These are phyloP conservation scores for Ptyas mucosa DNA, from an alignment of 2,113 vertebrate species.

Conservation along the genomic window DNA sequence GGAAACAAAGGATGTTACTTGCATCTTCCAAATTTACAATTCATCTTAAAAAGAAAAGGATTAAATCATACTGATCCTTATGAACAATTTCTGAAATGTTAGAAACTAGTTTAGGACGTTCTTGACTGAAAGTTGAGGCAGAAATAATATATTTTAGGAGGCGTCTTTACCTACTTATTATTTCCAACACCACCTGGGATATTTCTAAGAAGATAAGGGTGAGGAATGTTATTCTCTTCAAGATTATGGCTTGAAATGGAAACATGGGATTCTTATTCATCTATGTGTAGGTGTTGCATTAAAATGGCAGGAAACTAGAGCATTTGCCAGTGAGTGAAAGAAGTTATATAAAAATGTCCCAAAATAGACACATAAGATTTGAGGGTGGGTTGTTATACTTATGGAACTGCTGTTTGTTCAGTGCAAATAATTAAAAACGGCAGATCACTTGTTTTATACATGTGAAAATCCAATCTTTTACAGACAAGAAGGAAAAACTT, in stretches of 20 bases:
- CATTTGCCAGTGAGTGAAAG: background rate
- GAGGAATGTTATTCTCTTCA: background rate
- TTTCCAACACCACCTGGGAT: background rate
- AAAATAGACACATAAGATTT: background rate
- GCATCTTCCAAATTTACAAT: background rate
- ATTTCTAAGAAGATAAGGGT: background rate
- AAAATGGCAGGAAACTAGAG: background rate
- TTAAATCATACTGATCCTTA: rapidly evolving
- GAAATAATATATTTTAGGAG: background rate
- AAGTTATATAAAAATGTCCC: background rate
- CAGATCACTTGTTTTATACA: background rate
- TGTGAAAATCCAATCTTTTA: background rate
- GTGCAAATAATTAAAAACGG: background rate
- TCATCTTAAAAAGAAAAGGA: background rate
- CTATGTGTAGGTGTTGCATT: background rate
- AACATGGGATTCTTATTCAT: background rate
- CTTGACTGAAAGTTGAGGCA: background rate
- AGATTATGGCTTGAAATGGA: background rate
- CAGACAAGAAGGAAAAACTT: background rate
- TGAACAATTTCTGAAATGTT: background rate
- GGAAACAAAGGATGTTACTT: background rate
- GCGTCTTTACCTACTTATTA: background rate
- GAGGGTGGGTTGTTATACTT: background rate
- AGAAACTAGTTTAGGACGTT: background rate
- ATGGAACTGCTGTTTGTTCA: background rate